These are phyloP conservation scores for Drosophila dives DNA, from an alignment of 2,888 invertebrate genomes.

Conservation along the genomic window DNA sequence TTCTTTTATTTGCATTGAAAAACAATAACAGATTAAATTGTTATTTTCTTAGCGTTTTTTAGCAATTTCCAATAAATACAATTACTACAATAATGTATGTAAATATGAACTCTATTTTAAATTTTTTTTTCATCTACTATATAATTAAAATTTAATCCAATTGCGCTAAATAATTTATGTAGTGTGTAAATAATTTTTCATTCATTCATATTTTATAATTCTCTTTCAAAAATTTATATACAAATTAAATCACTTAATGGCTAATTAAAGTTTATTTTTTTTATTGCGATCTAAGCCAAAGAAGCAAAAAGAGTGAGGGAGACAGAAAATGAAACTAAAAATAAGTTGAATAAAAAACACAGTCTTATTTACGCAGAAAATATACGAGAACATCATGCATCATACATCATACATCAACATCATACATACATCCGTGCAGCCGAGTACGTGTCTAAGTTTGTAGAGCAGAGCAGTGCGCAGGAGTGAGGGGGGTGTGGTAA, in stretches of 20 bases:
- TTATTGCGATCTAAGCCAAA: slow-evolving; percentile 56
- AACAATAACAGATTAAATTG: slow-evolving; percentile 44
- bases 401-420: too few relatives aligned
- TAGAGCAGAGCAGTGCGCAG: slow-evolving; percentile 19
- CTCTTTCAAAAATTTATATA: slow-evolving; percentile 57
- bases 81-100: slow-evolving; percentile 32
- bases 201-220: slow-evolving; percentile 6
- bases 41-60: slow-evolving; percentile 28
- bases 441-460: slow-evolving; percentile 1
- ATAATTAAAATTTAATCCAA: slow-evolving; percentile 67
- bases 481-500: slow-evolving; percentile 34
- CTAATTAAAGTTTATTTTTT: slow-evolving; percentile 44
- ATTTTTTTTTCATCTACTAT: slow-evolving; percentile 39
- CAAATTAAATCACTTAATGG: slow-evolving; percentile 65
- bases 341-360: slow-evolving; percentile 63
- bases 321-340: slow-evolving; percentile 36
- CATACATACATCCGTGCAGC: slow-evolving; percentile 3
- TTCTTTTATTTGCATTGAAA: slow-evolving; percentile 4
- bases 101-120: slow-evolving; percentile 40
- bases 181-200: slow-evolving; percentile 43
- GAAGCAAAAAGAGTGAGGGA: slow-evolving; percentile 14
- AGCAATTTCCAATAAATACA: slow-evolving; percentile 50
- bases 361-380: slow-evolving; percentile 73
- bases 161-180: slow-evolving; percentile 75
- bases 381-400: slow-evolving; percentile 39